Evolutionary conservation across 2,797 vertebrate genomes (phyloP).

Genomic region (Diceros bicornis): DNA sequence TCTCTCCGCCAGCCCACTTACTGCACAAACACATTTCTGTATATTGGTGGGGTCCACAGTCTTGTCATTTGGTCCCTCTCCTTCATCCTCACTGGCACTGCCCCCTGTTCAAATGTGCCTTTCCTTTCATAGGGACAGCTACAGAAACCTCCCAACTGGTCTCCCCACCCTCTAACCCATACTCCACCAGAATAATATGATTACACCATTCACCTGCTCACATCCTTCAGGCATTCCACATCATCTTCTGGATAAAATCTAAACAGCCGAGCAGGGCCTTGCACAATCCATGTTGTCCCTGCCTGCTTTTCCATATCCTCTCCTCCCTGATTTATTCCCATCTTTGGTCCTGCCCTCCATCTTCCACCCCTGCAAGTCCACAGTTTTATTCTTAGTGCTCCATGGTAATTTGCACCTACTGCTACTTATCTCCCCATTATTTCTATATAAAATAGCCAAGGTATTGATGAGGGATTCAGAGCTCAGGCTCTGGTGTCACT

Average conservation of each 20-base stretch:
- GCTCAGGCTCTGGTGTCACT: background rate
- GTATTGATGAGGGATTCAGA: background rate
- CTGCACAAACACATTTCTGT: background rate
- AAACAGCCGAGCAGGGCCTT: background rate
- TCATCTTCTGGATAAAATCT: background rate
- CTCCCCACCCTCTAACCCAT: background rate
- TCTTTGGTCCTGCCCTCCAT: background rate
- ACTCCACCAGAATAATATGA: too few relatives aligned
- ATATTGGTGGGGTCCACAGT: too few relatives aligned
- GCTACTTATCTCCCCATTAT: background rate
- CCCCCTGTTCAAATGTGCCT: background rate
- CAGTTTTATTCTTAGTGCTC: background rate
- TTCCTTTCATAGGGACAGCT: background rate
- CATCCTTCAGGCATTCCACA: background rate
- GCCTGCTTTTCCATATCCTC: background rate
- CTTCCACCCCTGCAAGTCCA: background rate
- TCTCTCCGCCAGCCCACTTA: background rate
- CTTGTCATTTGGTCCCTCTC: background rate
- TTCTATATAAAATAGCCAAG: background rate
- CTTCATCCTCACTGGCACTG: background rate
- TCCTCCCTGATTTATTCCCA: background rate
- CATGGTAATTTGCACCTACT: background rate
- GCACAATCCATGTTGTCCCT: background rate
- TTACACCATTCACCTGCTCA: background rate
- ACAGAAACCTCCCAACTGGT: background rate